Base-by-base conservation (phyloP, 1,140 invertebrate species). In the Panagrolaimus sp. region DNA sequence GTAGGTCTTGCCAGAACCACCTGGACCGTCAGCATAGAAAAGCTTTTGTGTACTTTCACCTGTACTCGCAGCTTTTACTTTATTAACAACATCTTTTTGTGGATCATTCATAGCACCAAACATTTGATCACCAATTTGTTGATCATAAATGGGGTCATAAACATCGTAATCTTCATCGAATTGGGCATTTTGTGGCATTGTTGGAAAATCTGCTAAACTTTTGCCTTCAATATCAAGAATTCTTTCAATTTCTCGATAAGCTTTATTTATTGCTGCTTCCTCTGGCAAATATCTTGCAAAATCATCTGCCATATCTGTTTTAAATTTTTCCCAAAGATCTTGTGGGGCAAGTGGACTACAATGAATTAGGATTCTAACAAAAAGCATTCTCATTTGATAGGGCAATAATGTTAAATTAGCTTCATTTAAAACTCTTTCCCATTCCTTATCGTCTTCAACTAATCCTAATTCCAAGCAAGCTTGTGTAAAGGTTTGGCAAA, bases 1-100 rank as follows among this genome's bases (percentile, higher is more conserved):
- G 63, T 42, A 74, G 1, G 72, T 74, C 64, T 74, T 74, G 38
- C 72, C 72, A 45, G 45, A 74, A 8, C 72, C 72, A 5, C 67
- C 72, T 23, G 70, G 65, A 9, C 70, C 70, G 44, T 73, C 71
- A 45, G 74, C 70, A 43, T 38, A 73, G 16, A 38, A 67, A 43
- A 66, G 16, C 11, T 42, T n/a, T 57, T 44, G 8, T 13, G 67
- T 27, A 38, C 2, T 38, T 38, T 38, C 31, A 5, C 14, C 23
- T 31, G 20, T 20, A 43, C 69, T 11, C 7, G 31, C 31, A 4
- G 2, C 7, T 38, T 38, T 38, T 31, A 61, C 42, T 3, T 57
- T 20, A 44, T 67, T 16, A 7, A 63, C 31, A 42, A 63, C 23
- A 38, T 1, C 9, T 31, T 67, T 61, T 44, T 67, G 66, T 38